phyloP scores from a whole-genome alignment of 1,140 invertebrate species.

The Dinoponera quadriceps region DNA sequence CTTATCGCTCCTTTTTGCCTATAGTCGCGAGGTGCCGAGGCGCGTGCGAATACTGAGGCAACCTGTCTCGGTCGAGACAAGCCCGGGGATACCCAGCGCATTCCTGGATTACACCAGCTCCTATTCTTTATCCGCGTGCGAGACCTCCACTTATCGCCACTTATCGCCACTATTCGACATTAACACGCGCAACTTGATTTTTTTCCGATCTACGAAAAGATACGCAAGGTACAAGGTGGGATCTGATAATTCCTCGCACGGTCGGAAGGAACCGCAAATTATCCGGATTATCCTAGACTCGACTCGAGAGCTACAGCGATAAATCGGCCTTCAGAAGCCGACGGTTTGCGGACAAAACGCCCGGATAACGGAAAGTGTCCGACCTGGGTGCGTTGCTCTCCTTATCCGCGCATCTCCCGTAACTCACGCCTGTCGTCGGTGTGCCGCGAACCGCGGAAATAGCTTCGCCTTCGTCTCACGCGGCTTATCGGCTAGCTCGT shows the following conservation, averaged over 20 bases:
- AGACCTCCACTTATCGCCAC: no score
- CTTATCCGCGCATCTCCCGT: constrained; percentile 35
- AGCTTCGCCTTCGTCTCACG: constrained; percentile 11
- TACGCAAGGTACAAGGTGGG: no score
- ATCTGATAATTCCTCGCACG: not conserved
- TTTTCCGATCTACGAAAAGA: no score
- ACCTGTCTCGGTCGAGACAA: constrained; percentile 14
- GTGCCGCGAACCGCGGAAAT: constrained; percentile 29
- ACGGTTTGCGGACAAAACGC: constrained; percentile 8
- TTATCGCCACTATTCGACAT: no score
- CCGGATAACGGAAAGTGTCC: constrained; percentile 17
- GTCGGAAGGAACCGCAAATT: not conserved
- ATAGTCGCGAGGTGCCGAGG: not conserved
- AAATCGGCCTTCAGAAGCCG: constrained; percentile 1
- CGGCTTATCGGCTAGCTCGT: constrained; percentile 7
- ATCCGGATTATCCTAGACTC: not conserved
- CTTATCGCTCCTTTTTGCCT: not conserved
- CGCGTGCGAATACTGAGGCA: not conserved
- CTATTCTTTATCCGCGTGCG: no score
- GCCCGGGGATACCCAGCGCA: not conserved
- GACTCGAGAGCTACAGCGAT: not conserved
- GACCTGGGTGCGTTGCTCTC: constrained; percentile 30
- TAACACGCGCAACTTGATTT: no score
- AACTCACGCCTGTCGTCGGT: constrained; percentile 34
- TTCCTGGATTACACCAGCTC: no score